phyloP scores from a whole-genome alignment of 2,888 invertebrate genomes.

The Rhagonycha fulva region DNA sequence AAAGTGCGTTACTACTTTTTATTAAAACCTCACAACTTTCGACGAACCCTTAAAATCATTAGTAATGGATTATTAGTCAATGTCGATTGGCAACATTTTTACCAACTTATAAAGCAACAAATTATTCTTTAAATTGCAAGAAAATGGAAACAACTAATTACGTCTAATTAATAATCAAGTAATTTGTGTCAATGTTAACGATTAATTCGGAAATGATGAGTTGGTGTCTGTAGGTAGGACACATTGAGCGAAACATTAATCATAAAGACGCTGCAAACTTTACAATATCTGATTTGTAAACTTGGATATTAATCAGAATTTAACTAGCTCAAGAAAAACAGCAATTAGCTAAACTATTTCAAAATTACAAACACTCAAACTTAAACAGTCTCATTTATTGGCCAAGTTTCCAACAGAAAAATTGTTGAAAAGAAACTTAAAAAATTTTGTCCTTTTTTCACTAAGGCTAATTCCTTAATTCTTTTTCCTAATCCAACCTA shows the following conservation, averaged over 20 bases:
- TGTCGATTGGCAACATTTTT: not conserved
- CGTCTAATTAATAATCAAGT: not conserved
- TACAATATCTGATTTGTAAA: slow-evolving; percentile 5
- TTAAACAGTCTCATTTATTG: not conserved
- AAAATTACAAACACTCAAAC: not conserved
- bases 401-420: not conserved
- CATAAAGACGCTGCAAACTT: slow-evolving; percentile 12
- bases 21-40: too few species aligned
- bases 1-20: too few species aligned
- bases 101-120: not conserved
- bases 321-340: not conserved
- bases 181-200: slow-evolving; percentile 10
- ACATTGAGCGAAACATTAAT: slow-evolving; percentile 13
- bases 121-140: not conserved
- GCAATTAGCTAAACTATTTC: not conserved
- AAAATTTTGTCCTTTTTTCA: too few species aligned
- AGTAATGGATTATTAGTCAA: too few species aligned
- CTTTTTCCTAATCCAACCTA: too few species aligned
- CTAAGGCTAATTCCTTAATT: too few species aligned
- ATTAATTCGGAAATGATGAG: slow-evolving; percentile 12
- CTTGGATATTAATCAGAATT: slow-evolving; percentile 15
- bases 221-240: slow-evolving; percentile 2
- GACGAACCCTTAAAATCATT: too few species aligned
- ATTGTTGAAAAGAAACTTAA: too few species aligned
- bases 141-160: not conserved